Percentiles rank a stretch among this genome's conserved stretches.
phyloP scores from a whole-genome alignment of 2,888 invertebrate species.

The Phorcus lineatus region DNA sequence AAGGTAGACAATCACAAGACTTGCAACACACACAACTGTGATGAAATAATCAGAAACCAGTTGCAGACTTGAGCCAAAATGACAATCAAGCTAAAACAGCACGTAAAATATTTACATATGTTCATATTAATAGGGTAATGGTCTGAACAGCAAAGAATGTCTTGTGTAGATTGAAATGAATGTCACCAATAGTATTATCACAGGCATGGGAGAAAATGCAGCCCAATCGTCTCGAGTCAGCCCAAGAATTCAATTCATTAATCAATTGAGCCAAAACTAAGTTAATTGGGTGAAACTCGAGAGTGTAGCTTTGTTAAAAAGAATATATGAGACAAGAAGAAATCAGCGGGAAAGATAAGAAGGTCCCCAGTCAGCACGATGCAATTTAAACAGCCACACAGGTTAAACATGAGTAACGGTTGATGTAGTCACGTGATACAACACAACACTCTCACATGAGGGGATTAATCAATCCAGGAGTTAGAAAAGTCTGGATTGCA shows the following conservation, averaged over 20 bases:
- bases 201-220: slow-evolving; percentile 11
- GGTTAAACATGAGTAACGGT: not conserved
- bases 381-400: not conserved
- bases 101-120: not conserved
- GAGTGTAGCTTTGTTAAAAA: slow-evolving; percentile 17
- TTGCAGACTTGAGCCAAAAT: slow-evolving; percentile 12
- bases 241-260: not conserved
- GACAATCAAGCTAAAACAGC: not conserved
- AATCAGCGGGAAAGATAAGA: not conserved
- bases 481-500: not conserved
- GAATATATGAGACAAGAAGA: not conserved
- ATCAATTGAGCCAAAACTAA: not conserved
- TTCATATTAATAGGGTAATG: not conserved
- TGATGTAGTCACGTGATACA: not conserved
- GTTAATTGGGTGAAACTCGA: not conserved
- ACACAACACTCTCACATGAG: not conserved
- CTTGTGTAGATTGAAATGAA: not conserved
- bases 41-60: not conserved
- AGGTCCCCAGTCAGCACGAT: not conserved
- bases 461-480: not conserved
- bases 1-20: not conserved
- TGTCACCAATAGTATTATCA: slow-evolving; percentile 9
- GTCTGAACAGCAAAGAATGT: slow-evolving; percentile 1
- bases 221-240: not conserved
- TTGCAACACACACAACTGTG: not conserved